A percentile compares a stretch with the other conserved stretches of the same genome.
These are phyloP conservation scores for Myrmophylax atrothorax DNA, from an alignment of 2,113 vertebrate species.

Conservation along the genomic window DNA sequence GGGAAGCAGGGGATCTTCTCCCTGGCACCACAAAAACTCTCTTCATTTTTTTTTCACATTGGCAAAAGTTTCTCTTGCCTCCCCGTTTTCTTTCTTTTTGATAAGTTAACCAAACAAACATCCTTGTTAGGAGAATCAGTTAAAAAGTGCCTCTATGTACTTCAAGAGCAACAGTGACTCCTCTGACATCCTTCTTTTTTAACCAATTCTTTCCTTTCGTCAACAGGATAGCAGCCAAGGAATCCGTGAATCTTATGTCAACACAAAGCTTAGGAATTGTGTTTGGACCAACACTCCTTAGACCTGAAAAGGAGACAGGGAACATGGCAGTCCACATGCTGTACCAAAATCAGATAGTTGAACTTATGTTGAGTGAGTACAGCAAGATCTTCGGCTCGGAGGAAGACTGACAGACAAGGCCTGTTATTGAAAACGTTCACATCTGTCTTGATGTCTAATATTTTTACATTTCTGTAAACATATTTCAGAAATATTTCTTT, in stretches of 20 bases:
- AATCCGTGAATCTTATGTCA: slow-evolving; percentile 91
- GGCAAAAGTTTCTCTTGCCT: not conserved
- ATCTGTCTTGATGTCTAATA: slow-evolving; percentile 84
- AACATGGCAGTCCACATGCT: slow-evolving; percentile 94
- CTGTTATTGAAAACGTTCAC: slow-evolving; percentile 75
- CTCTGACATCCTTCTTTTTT: slow-evolving; percentile 36
- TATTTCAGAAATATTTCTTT: slow-evolving; percentile 85
- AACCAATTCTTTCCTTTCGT: slow-evolving; percentile 53
- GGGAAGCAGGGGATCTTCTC: not conserved
- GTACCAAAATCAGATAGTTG: slow-evolving; percentile 95
- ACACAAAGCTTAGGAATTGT: slow-evolving; percentile 93
- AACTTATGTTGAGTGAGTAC: slow-evolving; percentile 88
- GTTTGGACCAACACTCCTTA: slow-evolving; percentile 94
- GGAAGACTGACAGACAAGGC: slow-evolving; percentile 81
- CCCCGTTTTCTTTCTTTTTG: not conserved
- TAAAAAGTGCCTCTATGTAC: not conserved
- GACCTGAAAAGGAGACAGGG: slow-evolving; percentile 86
- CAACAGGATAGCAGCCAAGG: slow-evolving; percentile 85
- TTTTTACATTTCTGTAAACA: slow-evolving; percentile 87
- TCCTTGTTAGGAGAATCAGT: not conserved
- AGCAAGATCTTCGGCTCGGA: slow-evolving; percentile 83
- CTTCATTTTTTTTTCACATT: not conserved
- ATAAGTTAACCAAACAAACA: not conserved
- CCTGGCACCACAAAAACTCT: not conserved
- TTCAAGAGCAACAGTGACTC: slow-evolving; percentile 25